Percentiles rank a stretch among this genome's conserved stretches.
phyloP scores from a whole-genome alignment of 2,797 vertebrate genomes.

The Notolepis coatsorum region DNA sequence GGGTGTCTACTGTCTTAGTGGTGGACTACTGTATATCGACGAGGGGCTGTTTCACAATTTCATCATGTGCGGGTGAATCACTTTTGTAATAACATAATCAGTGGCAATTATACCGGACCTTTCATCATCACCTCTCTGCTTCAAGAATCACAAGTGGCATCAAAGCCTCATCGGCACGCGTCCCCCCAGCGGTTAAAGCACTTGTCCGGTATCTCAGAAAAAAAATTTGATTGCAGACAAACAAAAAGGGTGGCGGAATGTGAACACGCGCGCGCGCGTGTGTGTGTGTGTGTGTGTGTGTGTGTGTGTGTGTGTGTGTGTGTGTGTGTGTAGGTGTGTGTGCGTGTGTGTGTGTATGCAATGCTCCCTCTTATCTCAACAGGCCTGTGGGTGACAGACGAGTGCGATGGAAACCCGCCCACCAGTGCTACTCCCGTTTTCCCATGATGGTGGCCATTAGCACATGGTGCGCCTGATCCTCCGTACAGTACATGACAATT shows the following conservation, averaged over 20 bases:
- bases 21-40: background rate
- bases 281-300: too few species aligned
- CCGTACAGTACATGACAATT: constrained; percentile 37
- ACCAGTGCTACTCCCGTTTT: constrained; percentile 16
- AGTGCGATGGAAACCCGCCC: constrained; percentile 46
- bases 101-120: constrained; percentile 64
- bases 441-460: constrained; percentile 30
- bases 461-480: constrained; percentile 16
- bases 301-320: too few species aligned
- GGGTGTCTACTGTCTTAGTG: too few species aligned
- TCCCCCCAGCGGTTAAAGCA: constrained; percentile 29
- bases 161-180: constrained; percentile 48
- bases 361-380: constrained; percentile 38
- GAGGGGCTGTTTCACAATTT: constrained; percentile 63
- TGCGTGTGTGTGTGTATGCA: constrained; percentile 39
- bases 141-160: constrained; percentile 62
- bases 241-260: constrained; percentile 38
- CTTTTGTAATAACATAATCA: constrained; percentile 76
- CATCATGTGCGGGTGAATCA: constrained; percentile 68
- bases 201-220: constrained; percentile 52
- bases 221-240: constrained; percentile 54
- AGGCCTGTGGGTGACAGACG: constrained; percentile 41
- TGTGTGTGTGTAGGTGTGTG: too few species aligned
- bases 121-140: constrained; percentile 66
- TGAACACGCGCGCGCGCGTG: too few species aligned